phyloP scores from a whole-genome alignment of 2,888 invertebrate species.

The Cyrtodaria siliqua region DNA sequence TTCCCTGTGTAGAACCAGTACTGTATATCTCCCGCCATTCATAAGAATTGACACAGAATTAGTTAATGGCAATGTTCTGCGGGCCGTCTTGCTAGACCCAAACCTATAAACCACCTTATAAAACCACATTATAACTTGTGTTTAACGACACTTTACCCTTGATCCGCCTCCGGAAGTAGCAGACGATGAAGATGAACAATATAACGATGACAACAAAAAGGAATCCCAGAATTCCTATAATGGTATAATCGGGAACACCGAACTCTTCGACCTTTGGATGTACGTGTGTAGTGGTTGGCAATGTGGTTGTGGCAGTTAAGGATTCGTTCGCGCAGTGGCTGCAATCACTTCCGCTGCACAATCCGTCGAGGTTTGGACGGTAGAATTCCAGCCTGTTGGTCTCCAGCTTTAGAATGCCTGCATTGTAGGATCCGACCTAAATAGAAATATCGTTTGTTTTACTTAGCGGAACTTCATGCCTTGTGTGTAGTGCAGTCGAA shows the following conservation, averaged over 20 bases:
- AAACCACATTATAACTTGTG: too few relatives aligned
- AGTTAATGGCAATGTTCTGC: too few relatives aligned
- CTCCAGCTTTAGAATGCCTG: slow-evolving; percentile 27
- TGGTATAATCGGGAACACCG: slow-evolving; percentile 54
- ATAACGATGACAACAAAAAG: slow-evolving; percentile 63
- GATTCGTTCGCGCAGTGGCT: slow-evolving; percentile 36
- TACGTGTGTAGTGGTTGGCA: slow-evolving; percentile 18
- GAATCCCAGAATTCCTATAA: slow-evolving; percentile 61
- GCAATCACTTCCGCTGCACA: slow-evolving; percentile 48
- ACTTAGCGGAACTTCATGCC: too few relatives aligned
- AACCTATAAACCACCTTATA: too few relatives aligned
- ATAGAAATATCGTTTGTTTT: too few relatives aligned
- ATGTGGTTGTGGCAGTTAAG: slow-evolving; percentile 7
- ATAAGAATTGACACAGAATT: too few relatives aligned
- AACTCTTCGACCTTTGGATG: slow-evolving; percentile 42
- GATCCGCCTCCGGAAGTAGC: slow-evolving; percentile 56
- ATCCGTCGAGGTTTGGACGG: slow-evolving; percentile 26
- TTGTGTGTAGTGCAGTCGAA: too few relatives aligned
- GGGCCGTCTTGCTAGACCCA: too few relatives aligned
- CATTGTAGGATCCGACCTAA: slow-evolving; percentile 61
- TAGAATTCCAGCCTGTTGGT: slow-evolving; percentile 39
- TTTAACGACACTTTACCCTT: too few relatives aligned
- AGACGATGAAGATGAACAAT: slow-evolving; percentile 48
- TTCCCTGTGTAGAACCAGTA: too few relatives aligned
- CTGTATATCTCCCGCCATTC: too few relatives aligned